These are phyloP conservation scores for Tuta absoluta DNA, from an alignment of 2,888 invertebrate genomes.

Conservation along the genomic window DNA sequence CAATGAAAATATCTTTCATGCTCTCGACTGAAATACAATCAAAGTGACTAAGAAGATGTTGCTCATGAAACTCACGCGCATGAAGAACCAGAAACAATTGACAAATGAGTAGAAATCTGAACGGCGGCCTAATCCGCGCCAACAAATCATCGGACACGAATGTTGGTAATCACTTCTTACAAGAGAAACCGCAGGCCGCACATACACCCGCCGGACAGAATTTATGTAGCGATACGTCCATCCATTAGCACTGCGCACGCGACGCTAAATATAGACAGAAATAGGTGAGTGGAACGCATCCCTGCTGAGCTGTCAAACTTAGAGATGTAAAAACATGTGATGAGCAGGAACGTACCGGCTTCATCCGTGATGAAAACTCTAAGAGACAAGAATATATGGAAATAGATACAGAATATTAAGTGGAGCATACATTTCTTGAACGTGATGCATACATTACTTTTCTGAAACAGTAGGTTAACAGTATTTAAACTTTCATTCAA, in stretches of 20 bases:
- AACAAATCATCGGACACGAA: slow-evolving; percentile 22
- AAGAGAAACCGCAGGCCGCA: slow-evolving; percentile 41
- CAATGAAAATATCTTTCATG: no score
- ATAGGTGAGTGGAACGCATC: slow-evolving; percentile 37
- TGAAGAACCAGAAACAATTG: neutral
- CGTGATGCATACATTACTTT: neutral
- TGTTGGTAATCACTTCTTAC: slow-evolving; percentile 15
- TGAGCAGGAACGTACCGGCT: neutral
- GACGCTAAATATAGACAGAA: slow-evolving; percentile 35
- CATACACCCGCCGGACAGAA: slow-evolving; percentile 41
- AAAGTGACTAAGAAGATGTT: neutral
- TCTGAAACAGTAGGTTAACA: neutral
- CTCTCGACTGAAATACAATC: neutral
- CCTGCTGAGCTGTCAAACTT: slow-evolving; percentile 22
- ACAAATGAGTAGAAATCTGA: slow-evolving; percentile 21
- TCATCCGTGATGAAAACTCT: neutral
- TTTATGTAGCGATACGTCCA: slow-evolving; percentile 47
- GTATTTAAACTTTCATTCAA: no score
- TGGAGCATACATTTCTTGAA: neutral
- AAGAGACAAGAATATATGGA: neutral
- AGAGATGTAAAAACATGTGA: neutral
- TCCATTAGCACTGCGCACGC: slow-evolving; percentile 32
- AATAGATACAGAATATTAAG: slow-evolving; percentile 5
- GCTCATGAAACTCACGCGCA: neutral
- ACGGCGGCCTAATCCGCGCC: slow-evolving; percentile 15